Percentiles rank a stretch among this genome's conserved stretches.
Conservation (phyloP, 30 jellyfish, hydroid and myxozoan genomes). For the Catostylus mosaicus region DNA sequence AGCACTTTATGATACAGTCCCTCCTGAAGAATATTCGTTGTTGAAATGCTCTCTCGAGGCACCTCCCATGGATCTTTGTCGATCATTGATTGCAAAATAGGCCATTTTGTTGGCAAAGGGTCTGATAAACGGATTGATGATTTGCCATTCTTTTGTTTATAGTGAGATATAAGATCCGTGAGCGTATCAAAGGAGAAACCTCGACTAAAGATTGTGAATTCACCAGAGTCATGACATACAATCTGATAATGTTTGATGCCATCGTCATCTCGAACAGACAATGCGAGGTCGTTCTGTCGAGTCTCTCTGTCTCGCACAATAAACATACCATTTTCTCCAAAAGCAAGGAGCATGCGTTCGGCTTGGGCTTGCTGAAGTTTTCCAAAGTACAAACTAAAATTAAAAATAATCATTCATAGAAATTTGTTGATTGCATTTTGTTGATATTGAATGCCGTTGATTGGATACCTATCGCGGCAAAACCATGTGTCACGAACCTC, state of each 20-base stretch:
- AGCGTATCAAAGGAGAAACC: slow-evolving; percentile 51
- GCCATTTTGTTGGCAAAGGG: slow-evolving; percentile 62
- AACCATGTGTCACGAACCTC: too few relatives aligned
- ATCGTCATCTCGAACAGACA: slow-evolving; percentile 75
- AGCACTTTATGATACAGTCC: slow-evolving; percentile 10
- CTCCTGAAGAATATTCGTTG: neutral
- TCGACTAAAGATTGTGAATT: slow-evolving; percentile 49
- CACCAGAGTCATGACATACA: slow-evolving; percentile 64
- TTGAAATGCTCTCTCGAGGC: slow-evolving; percentile 45
- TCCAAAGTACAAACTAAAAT: slow-evolving; percentile 75
- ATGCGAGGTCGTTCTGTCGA: slow-evolving; percentile 52
- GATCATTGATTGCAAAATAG: slow-evolving; percentile 52
- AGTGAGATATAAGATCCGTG: slow-evolving; percentile 59
- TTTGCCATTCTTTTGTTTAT: slow-evolving; percentile 51
- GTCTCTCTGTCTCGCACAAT: slow-evolving; percentile 72
- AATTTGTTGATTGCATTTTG: too few relatives aligned
- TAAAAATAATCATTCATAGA: too few relatives aligned
- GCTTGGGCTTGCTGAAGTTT: slow-evolving; percentile 69
- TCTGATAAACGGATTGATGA: slow-evolving; percentile 29
- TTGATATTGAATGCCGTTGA: too few relatives aligned
- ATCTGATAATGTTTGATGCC: slow-evolving; percentile 73
- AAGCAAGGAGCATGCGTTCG: slow-evolving; percentile 64
- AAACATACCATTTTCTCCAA: slow-evolving; percentile 61
- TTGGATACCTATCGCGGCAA: too few relatives aligned
- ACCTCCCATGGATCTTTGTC: slow-evolving; percentile 85